phyloP scores from a whole-genome alignment of 2,888 invertebrate species.

The Trissoscelio sp. region DNA sequence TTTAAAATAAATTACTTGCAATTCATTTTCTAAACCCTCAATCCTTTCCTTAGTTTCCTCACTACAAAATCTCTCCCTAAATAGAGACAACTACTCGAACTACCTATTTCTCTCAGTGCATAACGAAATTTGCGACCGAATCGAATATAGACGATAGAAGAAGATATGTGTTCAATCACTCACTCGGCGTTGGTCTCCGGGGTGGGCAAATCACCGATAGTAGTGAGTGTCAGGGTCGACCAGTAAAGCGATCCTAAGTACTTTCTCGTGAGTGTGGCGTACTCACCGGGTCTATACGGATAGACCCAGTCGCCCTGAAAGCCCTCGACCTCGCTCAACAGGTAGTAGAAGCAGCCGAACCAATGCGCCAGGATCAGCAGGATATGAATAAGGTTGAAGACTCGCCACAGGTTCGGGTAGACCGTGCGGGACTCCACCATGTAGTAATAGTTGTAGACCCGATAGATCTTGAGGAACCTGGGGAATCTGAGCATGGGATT shows the following conservation, averaged over 20 bases:
- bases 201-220: slow-evolving; percentile 97
- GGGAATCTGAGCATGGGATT: slow-evolving; percentile 95
- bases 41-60: neutral
- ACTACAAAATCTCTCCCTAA: neutral
- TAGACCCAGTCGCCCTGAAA: slow-evolving; percentile 96
- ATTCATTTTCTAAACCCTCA: too few relatives aligned
- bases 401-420: slow-evolving; percentile 98
- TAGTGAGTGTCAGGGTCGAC: slow-evolving; percentile 97
- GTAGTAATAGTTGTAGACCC: slow-evolving; percentile 96
- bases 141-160: slow-evolving; percentile 10
- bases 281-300: slow-evolving; percentile 93
- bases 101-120: slow-evolving; percentile 47
- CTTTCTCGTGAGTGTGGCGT: slow-evolving; percentile 94
- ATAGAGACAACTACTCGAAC: neutral
- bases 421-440: slow-evolving; percentile 98
- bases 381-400: slow-evolving; percentile 97
- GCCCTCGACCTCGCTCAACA: slow-evolving; percentile 95
- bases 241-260: slow-evolving; percentile 98
- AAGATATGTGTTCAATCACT: slow-evolving; percentile 84
- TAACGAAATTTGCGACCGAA: neutral
- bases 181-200: slow-evolving; percentile 98
- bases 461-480: slow-evolving; percentile 95
- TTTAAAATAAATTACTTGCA: too few relatives aligned
- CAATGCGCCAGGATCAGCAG: slow-evolving; percentile 97
- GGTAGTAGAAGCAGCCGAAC: slow-evolving; percentile 99